Conservation (phyloP, 2,797 vertebrate genomes). For the Oryzias sinensis region DNA sequence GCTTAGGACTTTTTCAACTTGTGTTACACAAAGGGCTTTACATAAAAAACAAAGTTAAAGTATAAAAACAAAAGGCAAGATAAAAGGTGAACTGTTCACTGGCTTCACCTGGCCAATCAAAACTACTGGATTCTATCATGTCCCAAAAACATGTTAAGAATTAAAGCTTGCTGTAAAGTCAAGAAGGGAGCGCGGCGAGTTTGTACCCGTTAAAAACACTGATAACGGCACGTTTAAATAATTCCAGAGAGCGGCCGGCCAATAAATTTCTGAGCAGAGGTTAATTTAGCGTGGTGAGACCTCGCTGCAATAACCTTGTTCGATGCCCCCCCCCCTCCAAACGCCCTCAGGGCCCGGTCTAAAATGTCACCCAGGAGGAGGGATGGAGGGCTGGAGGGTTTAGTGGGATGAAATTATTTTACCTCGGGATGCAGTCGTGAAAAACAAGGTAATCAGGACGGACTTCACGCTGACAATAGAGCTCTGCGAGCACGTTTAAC, state of each 20-base stretch:
- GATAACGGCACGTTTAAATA: conserved; percentile 78
- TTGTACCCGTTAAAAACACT: conserved; percentile 38
- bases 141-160: conserved; percentile 62
- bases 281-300: conserved; percentile 80
- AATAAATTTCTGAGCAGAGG: conserved; percentile 79
- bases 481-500: conserved; percentile 71
- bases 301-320: conserved; percentile 79
- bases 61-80: conserved; percentile 46
- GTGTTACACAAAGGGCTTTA: conserved; percentile 29
- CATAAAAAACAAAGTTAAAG: neutral
- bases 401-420: conserved; percentile 48
- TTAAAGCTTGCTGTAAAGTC: conserved; percentile 39
- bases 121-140: conserved; percentile 41
- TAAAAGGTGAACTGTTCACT: conserved; percentile 46
- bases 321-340: conserved; percentile 68
- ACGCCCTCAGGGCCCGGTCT: conserved; percentile 77
- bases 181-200: conserved; percentile 9
- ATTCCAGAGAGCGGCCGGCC: conserved; percentile 73
- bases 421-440: conserved; percentile 54
- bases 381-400: conserved; percentile 53
- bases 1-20: no score
- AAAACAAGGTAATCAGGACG: conserved; percentile 68
- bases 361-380: conserved; percentile 78
- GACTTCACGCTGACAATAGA: conserved; percentile 70
- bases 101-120: no score